These are phyloP conservation scores for Anoncus sp. DNA, from an alignment of 2,888 invertebrate genomes.

Conservation along the genomic window DNA sequence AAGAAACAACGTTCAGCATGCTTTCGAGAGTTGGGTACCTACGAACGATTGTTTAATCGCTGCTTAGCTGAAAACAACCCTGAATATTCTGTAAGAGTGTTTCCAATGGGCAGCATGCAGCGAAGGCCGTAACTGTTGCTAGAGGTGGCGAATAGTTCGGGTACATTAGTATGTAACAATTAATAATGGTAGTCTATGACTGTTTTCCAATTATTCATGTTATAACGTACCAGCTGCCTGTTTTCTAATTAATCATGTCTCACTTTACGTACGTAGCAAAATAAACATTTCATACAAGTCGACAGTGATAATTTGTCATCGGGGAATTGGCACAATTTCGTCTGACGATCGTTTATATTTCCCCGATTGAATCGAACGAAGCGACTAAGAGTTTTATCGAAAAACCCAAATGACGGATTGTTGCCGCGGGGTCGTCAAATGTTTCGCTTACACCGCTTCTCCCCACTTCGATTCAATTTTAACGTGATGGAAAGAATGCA, in stretches of 20 bases:
- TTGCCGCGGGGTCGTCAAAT: slow-evolving; percentile 2
- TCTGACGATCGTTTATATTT: background rate
- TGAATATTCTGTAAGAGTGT: background rate
- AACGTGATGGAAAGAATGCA: slow-evolving; percentile 4
- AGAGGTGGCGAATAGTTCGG: background rate
- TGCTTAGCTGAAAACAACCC: slow-evolving; percentile 11
- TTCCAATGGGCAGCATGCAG: background rate
- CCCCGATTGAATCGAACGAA: background rate
- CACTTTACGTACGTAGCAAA: background rate
- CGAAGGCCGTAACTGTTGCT: no score
- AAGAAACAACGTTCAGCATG: slow-evolving; percentile 4
- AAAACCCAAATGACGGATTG: slow-evolving; percentile 12
- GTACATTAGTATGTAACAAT: background rate
- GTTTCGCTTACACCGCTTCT: background rate
- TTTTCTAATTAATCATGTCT: slow-evolving; percentile 1
- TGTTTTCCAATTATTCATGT: no score
- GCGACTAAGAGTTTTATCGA: slow-evolving; percentile 2
- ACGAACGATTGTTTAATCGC: slow-evolving; percentile 15
- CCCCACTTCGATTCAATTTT: slow-evolving; percentile 35
- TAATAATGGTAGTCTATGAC: background rate
- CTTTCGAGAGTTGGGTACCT: background rate
- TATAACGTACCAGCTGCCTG: background rate
- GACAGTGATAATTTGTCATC: background rate
- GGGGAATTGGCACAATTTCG: background rate
- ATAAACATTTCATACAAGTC: slow-evolving; percentile 4